Base-by-base conservation (phyloP, 1,140 invertebrate genomes). In the Orussus abietinus region DNA sequence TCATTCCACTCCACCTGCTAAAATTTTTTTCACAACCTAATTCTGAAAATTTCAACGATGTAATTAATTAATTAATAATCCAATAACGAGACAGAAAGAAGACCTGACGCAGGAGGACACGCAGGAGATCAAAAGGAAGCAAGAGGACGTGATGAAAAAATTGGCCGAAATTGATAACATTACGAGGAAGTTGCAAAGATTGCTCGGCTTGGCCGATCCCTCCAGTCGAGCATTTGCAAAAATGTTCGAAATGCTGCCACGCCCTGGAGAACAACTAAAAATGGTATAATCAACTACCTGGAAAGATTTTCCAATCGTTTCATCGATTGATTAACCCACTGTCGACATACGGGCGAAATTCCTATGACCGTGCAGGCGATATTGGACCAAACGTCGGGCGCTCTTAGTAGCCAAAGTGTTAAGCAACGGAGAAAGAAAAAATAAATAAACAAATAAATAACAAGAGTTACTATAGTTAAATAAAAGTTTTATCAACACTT, bases 1-100 rank as follows among this genome's bases (percentile, higher is more conserved):
- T 29, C 11, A 40, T 12, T 28, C 14, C 15, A 30, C 7, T 29
- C 26, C 2, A 15, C 5, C 26, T 20, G 7, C 7, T 36, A 21
- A 38, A 30, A 9, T 7, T 13, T 29, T 36, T 4, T n/a, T 14
- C 1, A 33, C 12, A 2, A 21, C 14, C 22, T 25, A n/a, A n/a
- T 25, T 25, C n/a, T 25, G n/a, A 7, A 25, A 25, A 25, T 25
- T 25, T 25, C 22, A 7, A 25, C n/a, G 6, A 7, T 25, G 6
- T 25, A 25, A 7, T n/a, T n/a, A n/a, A n/a, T n/a, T n/a, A n/a
- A n/a, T n/a, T n/a, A n/a, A n/a, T n/a, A n/a, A n/a, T n/a, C n/a
- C n/a, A n/a, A n/a, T n/a, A n/a, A n/a, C n/a, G 22, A 6, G 6
- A 30, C 12, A 74, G 71, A 74, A 75, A 58, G 42, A 59, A 25